Percentiles rank a stretch among this genome's conserved stretches.
Evolutionary conservation across 2,113 vertebrate genomes (phyloP).

Genomic region (Nibea coibor): DNA sequence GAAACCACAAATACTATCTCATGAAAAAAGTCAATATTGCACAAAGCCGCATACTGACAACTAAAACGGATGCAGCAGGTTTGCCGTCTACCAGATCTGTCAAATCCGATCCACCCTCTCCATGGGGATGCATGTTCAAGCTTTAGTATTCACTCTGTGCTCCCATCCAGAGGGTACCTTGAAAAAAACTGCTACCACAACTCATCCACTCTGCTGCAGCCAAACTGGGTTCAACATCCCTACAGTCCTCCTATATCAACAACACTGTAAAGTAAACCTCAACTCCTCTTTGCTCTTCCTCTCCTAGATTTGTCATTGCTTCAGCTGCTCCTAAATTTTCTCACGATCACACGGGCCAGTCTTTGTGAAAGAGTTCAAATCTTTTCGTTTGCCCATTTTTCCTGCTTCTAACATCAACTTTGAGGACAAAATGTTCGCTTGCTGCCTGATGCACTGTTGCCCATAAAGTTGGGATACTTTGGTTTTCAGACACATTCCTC

Average conservation of each 20-base stretch:
- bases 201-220: conserved; percentile 23
- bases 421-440: no score
- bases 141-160: conserved; percentile 38
- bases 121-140: conserved; percentile 15
- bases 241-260: not conserved
- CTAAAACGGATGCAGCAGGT: conserved; percentile 11
- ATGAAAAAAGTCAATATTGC: not conserved
- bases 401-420: no score
- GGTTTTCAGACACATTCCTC: no score
- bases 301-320: not conserved
- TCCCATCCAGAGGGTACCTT: conserved; percentile 16
- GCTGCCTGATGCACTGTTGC: no score
- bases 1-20: conserved; percentile 7
- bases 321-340: conserved; percentile 1
- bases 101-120: conserved; percentile 33
- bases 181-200: conserved; percentile 1
- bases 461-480: no score
- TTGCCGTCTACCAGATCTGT: conserved; percentile 13
- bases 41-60: not conserved
- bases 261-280: not conserved
- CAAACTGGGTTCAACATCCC: conserved; percentile 6
- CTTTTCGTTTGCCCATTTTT: no score
- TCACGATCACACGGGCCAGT: no score
- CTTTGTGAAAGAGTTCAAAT: no score
- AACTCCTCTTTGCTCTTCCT: not conserved